These are phyloP conservation scores for Epirrhoe tristata DNA, from an alignment of 2,888 invertebrate species.

Conservation along the genomic window DNA sequence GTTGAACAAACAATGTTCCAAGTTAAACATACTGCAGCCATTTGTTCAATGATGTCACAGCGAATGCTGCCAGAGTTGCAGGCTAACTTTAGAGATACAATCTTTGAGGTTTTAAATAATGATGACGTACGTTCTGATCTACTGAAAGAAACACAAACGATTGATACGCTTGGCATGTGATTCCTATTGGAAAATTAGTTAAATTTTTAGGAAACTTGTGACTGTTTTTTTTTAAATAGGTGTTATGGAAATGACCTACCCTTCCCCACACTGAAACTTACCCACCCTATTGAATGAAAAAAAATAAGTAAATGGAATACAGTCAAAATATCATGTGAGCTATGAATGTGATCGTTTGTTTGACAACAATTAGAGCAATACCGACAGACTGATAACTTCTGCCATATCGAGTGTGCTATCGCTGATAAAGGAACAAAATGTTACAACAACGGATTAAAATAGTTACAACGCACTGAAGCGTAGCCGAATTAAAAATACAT, in stretches of 20 bases:
- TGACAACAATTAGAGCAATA: constrained; percentile 16
- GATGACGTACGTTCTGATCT: not conserved
- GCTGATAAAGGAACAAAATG: constrained; percentile 16
- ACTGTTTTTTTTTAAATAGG: not conserved
- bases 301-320: no score
- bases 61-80: not conserved
- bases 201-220: not conserved
- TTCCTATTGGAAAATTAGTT: not conserved
- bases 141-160: not conserved
- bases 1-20: constrained; percentile 64
- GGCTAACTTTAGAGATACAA: not conserved
- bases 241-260: no score
- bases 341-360: constrained; percentile 14
- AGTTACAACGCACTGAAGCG: not conserved
- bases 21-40: constrained; percentile 53
- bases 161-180: not conserved
- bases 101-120: not conserved
- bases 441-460: no score
- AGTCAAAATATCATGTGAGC: not conserved
- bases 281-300: no score
- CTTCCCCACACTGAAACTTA: no score
- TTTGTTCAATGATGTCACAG: constrained; percentile 56
- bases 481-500: not conserved
- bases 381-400: constrained; percentile 11
- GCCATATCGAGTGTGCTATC: constrained; percentile 19